Percentiles rank a stretch among this genome's conserved stretches.
Conservation (phyloP, 2,797 vertebrate genomes). For the Coregonus suidteri region DNA sequence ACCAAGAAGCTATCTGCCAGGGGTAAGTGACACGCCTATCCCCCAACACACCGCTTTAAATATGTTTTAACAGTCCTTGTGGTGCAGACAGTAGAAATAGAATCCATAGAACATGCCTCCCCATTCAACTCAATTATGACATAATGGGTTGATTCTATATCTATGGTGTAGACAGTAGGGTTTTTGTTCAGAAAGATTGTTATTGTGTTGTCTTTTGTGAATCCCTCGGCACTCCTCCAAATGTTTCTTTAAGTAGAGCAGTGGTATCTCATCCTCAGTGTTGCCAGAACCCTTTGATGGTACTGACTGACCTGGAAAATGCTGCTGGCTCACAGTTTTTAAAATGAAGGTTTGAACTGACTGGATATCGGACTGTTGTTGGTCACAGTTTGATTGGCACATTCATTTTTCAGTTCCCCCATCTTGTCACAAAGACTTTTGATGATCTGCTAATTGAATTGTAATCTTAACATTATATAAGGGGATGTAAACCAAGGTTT, state of each 20-base stretch:
- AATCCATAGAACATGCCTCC: too few relatives aligned
- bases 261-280: background rate
- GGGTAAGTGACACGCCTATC: conserved; percentile 75
- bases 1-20: conserved; percentile 97
- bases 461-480: background rate
- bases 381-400: background rate
- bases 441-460: background rate
- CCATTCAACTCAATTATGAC: too few relatives aligned
- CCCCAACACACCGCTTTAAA: background rate
- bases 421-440: background rate
- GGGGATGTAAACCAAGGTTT: too few relatives aligned
- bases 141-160: too few relatives aligned
- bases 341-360: background rate
- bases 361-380: background rate
- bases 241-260: too few relatives aligned
- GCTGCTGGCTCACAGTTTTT: background rate
- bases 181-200: background rate
- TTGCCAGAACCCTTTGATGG: background rate
- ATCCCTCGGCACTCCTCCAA: background rate
- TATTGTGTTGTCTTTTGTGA: background rate
- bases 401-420: background rate
- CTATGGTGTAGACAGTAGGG: too few relatives aligned
- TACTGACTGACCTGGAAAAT: background rate
- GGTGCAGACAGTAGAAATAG: too few relatives aligned
- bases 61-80: too few relatives aligned